Evolutionary conservation across 2,888 invertebrate species (phyloP), one percentile per base, ranked within the genome.

Genomic region (Cerastis rubricosa): DNA sequence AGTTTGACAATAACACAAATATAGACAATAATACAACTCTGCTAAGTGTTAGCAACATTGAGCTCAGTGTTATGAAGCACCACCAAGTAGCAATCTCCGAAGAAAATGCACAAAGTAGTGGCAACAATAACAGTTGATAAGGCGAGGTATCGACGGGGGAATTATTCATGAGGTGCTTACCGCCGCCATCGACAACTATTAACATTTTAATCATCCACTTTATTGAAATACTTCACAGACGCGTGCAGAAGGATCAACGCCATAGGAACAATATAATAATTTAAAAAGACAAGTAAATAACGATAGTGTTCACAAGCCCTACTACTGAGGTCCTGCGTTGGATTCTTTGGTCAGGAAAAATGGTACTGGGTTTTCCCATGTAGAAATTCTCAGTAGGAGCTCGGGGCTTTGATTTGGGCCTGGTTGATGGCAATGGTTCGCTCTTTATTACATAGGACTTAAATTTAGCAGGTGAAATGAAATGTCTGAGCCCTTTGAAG

Each of bases 201-300:
- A 91, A 91, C 89, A 90, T 91, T 91, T 90, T 90, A 89, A 91
- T 90, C 88, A 89, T 82, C 83, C 71, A 73, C 76, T 83, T 86
- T 87, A 86, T 83, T 83, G 78, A 78, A 76, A 45, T 57, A 66
- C 63, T 17, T 9, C 35, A 7, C 22, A 70, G 17, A 29, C 0
- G 8, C 35, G 11, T 2, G 5, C 71, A 81, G 81, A 84, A 84
- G 85, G 40, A n/a, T 57, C n/a, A n/a, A 59, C 29, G 17, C 29
- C 29, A 17, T 2, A 59, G 7, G 2, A 35, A 19, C 25, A 1
- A 7, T 4, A 35, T 35, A 1, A 7, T 4, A 35, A 19, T 9
- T 5, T 0, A 61, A 61, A 19, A 61, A 19, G 9, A 19, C 9
- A 29, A 29, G 29, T 35, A 35, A 61, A 19, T 9, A 61, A 9